Evolutionary conservation across 2,113 vertebrate genomes (phyloP), one percentile per base, ranked within the genome.

Genomic region (Bambusicola thoracicus): DNA sequence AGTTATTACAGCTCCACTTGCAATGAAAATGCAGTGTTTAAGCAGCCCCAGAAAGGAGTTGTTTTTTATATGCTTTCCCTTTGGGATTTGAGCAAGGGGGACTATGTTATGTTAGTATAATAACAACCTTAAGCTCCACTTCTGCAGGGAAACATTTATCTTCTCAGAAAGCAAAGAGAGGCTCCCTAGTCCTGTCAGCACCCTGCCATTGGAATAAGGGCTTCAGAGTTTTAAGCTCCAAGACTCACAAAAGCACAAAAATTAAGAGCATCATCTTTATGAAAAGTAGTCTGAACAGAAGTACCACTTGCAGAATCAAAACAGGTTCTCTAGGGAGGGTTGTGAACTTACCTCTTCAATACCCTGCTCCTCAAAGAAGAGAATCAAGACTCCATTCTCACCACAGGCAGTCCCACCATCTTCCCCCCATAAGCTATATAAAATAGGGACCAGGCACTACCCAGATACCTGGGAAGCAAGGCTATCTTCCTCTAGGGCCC

Each of bases 401-500:
- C 24, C 15, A 9, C 25, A 32, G 9, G 34, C 41, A 36, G 8
- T 29, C 19, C 16, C 21, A 63, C 24, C 13, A 4, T 2, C 0
- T 18, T 18, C 13, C 43, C 40, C 46, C 65, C 34, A 30, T 13
- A 11, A 0, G 3, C 22, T 14, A 0, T 13, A 19, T 5, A 34
- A 65, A 61, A 19, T 0, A 53, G 20, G 72, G 17, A 14, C 14
- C 5, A 43, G 7, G 10, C 3, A 32, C 48, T 44, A 41, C 43
- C 30, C n/a, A 53, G 7, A 2, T 6, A 58, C 8, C n/a, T 80
- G 1, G 5, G 53, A 8, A 11, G 0, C 38, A 81, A 36, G 1
- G 2, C 21, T 12, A 11, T 25, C 0, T 21, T 49, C 5, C 53
- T 48, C 7, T 0, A 53, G 38, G 0, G 19, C 20, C 11, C 13